Evolutionary conservation across 2,113 vertebrate species (phyloP).

Genomic region (Myanophis thanlyinensis): DNA sequence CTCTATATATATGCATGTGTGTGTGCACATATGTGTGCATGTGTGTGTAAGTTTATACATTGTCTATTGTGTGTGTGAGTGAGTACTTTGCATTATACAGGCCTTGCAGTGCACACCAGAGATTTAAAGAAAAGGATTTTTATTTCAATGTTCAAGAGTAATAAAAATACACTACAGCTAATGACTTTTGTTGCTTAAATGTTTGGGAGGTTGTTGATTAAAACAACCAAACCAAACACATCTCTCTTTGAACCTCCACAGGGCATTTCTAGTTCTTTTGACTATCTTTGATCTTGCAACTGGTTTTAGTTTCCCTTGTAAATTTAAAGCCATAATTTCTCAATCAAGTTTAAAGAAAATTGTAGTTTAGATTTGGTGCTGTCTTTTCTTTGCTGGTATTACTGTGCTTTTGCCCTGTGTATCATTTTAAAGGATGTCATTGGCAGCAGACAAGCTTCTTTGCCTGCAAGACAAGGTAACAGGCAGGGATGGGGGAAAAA

Average conservation of each 20-base stretch:
- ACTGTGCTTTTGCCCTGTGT: neutral
- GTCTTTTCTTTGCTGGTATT: neutral
- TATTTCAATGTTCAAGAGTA: neutral
- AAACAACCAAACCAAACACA: neutral
- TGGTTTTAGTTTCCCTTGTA: constrained; percentile 22
- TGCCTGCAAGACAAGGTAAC: neutral
- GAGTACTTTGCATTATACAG: neutral
- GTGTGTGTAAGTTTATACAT: neutral
- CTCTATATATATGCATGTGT: neutral
- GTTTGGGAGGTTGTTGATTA: neutral
- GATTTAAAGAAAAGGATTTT: neutral
- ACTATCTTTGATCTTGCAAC: constrained; percentile 14
- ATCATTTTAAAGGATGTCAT: neutral
- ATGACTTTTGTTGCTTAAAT: neutral
- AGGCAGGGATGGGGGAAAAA: neutral
- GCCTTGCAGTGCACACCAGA: neutral
- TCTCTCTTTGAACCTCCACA: constrained; percentile 15
- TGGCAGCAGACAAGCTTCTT: neutral
- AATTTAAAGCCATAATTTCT: constrained; percentile 22
- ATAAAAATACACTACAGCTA: neutral
- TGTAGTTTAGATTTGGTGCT: constrained; percentile 4
- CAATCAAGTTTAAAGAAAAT: constrained; percentile 15
- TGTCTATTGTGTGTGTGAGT: neutral
- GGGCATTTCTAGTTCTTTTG: constrained; percentile 2
- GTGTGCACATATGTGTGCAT: no score